Evolutionary conservation across 2,888 invertebrate species (phyloP).

Genomic region (Drosophila ochracea): DNA sequence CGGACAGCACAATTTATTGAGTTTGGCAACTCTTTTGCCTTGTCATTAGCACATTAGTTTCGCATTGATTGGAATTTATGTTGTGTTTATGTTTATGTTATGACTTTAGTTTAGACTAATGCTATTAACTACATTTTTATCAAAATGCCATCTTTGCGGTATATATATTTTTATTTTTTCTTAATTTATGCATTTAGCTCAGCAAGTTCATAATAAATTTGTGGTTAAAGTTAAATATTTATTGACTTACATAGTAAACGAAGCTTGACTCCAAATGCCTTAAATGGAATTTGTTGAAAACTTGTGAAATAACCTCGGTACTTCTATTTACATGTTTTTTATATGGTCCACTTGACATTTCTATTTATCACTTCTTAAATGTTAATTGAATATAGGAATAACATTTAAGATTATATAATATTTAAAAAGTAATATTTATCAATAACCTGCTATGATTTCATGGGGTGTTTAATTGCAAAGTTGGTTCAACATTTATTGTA

Average conservation of each 20-base stretch:
- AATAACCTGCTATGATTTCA: not conserved
- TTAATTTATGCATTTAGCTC: conserved; percentile 50
- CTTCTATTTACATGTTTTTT: not conserved
- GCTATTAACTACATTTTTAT: conserved; percentile 42
- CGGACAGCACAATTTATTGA: conserved; percentile 42
- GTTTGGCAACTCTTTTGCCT: conserved; percentile 63
- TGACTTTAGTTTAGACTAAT: conserved; percentile 65
- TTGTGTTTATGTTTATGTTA: conserved; percentile 72
- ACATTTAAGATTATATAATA: not conserved
- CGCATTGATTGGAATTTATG: conserved; percentile 77
- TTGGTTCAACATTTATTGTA: not conserved
- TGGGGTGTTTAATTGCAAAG: not conserved
- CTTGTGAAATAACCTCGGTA: not conserved
- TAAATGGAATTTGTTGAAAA: not conserved
- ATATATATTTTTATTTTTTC: not conserved
- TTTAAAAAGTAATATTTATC: not conserved
- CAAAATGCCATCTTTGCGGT: conserved; percentile 13
- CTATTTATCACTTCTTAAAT: not conserved
- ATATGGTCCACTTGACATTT: not conserved
- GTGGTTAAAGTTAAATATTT: not conserved
- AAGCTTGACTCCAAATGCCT: not conserved
- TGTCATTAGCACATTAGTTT: conserved; percentile 70
- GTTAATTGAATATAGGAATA: not conserved
- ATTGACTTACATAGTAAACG: not conserved
- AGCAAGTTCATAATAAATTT: conserved; percentile 1